These are phyloP conservation scores for Choloepus hoffmanni DNA, from an alignment of 2,113 vertebrate genomes.

Conservation along the genomic window DNA sequence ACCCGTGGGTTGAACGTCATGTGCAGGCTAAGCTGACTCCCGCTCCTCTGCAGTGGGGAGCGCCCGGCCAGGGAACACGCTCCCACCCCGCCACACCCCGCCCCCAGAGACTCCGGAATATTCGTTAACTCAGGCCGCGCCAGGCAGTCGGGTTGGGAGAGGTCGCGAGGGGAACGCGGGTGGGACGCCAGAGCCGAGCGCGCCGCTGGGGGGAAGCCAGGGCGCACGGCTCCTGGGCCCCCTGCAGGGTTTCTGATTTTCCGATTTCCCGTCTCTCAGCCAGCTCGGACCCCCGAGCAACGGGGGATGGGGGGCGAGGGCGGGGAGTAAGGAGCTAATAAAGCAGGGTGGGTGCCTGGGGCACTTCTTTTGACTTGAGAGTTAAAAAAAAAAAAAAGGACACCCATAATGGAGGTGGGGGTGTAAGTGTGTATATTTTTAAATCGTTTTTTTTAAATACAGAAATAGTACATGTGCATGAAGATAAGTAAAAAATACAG, in stretches of 20 bases:
- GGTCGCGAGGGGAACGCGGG: background rate
- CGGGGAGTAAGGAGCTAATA: background rate
- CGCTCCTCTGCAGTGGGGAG: background rate
- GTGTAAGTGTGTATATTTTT: background rate
- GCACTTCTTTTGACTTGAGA: background rate
- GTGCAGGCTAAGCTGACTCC: too few relatives aligned
- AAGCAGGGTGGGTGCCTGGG: background rate
- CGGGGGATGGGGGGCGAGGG: too few relatives aligned
- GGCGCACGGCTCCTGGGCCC: accelerated
- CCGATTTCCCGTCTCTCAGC: background rate
- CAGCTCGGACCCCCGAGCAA: background rate
- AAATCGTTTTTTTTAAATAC: background rate
- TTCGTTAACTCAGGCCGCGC: background rate
- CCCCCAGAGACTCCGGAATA: background rate
- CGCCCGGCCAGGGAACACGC: accelerated
- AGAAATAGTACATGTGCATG: background rate
- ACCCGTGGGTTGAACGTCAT: accelerated
- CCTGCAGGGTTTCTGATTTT: background rate
- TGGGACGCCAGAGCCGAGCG: background rate
- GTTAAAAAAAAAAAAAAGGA: background rate
- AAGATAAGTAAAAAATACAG: background rate
- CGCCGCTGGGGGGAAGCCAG: accelerated
- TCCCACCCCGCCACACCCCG: accelerated
- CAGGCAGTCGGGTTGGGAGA: accelerated
- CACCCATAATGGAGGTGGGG: too few relatives aligned